Percentiles rank a stretch among this genome's conserved stretches.
phyloP scores from a whole-genome alignment of 1,140 invertebrate genomes.

The Phymorhynchus buccinoides region DNA sequence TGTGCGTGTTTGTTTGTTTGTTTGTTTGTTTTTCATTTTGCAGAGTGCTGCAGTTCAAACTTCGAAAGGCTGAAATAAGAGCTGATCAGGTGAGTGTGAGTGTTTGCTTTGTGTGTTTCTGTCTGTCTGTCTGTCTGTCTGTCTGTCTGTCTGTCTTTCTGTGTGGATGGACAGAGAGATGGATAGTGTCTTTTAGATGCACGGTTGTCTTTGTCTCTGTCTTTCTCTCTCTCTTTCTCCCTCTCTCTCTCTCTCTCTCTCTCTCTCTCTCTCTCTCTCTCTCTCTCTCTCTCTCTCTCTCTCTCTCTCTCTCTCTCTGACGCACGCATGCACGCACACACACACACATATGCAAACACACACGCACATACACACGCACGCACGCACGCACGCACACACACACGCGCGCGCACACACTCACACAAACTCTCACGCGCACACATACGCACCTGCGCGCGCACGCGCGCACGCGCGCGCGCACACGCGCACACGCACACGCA shows the following conservation, averaged over 20 bases:
- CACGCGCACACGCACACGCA: neutral
- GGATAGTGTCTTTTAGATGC: neutral
- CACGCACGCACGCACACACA: too few species aligned
- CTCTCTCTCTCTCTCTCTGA: neutral
- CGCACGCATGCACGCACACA: neutral
- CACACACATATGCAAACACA: too few species aligned
- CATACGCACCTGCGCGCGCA: neutral
- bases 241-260: neutral
- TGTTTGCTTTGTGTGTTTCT: too few species aligned
- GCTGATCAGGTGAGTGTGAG: neutral
- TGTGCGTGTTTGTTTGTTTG: too few species aligned
- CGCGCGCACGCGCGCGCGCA: neutral
- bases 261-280: neutral
- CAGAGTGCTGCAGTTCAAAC: neutral
- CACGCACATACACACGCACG: too few species aligned
- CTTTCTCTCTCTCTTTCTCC: neutral
- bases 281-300: neutral
- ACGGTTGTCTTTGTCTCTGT: neutral
- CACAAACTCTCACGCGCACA: constrained; percentile 4
- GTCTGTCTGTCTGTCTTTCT: neutral
- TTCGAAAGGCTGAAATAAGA: neutral
- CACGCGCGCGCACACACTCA: neutral
- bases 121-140: too few species aligned
- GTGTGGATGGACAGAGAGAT: neutral
- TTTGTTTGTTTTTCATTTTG: too few species aligned